Evolutionary conservation across 2,888 invertebrate genomes (phyloP).

Genomic region (Argynnis bischoffii): DNA sequence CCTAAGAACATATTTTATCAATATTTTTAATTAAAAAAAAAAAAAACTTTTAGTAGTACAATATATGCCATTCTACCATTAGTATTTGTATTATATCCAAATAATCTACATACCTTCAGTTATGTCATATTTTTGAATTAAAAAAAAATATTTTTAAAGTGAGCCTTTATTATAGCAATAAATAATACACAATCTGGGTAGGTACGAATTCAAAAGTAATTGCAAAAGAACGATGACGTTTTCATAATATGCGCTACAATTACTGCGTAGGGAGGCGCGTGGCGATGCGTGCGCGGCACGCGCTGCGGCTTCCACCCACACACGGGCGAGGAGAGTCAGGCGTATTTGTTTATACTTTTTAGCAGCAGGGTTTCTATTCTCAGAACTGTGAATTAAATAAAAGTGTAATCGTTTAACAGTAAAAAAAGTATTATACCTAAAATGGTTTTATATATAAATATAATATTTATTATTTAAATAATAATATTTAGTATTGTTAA

Average conservation of each 20-base stretch:
- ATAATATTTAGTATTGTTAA: too few relatives aligned
- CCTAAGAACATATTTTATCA: too few relatives aligned
- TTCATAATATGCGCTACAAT: slow-evolving; percentile 60
- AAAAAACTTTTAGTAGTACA: too few relatives aligned
- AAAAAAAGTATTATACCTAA: not conserved
- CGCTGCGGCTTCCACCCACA: slow-evolving; percentile 46
- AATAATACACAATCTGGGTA: not conserved
- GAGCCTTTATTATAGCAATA: too few relatives aligned
- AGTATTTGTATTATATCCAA: too few relatives aligned
- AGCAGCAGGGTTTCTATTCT: slow-evolving; percentile 53
- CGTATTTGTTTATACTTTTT: slow-evolving; percentile 50
- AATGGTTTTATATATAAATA: too few relatives aligned
- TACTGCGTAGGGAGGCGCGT: slow-evolving; percentile 57
- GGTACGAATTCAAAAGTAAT: slow-evolving; percentile 15
- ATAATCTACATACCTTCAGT: too few relatives aligned
- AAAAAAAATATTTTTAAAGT: not conserved
- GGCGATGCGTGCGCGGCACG: slow-evolving; percentile 46
- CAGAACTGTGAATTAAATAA: not conserved
- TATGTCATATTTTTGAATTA: too few relatives aligned
- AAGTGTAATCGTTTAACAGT: not conserved
- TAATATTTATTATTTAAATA: too few relatives aligned
- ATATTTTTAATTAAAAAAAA: too few relatives aligned
- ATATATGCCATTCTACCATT: too few relatives aligned
- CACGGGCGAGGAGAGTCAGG: slow-evolving; percentile 13
- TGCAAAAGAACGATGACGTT: slow-evolving; percentile 37